Evolutionary conservation across 1,140 invertebrate genomes (phyloP), one percentile per base, ranked within the genome.

Genomic region (Muscidifurax raptorellus): DNA sequence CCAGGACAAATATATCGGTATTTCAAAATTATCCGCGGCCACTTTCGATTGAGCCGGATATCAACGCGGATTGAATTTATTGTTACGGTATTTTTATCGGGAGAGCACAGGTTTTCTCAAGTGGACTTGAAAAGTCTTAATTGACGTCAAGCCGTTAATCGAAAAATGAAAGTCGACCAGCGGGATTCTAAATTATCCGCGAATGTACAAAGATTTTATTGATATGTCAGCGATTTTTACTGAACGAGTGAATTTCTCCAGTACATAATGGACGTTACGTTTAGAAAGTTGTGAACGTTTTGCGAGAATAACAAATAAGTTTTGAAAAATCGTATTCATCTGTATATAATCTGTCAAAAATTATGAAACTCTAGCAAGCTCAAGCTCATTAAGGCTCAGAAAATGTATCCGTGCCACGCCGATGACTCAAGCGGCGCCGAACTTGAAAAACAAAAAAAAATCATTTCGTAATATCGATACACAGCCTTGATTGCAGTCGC

Each of bases 391-490:
- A 59, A 59, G 22, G 6, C 52, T 0, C 13, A 40, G 40, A 80
- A 22, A 28, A 67, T 71, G 64, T 44, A 81, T 59, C n/a, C 52
- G 22, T 74, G 69, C 13, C 80, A 59, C 36, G 64, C 0, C 71
- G 28, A 75, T 75, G 71, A 75, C 30, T 64, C 30, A 66, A 64
- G 22, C 9, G 15, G 27, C 27, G 2, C n/a, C 10, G 32, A 30
- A 71, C 27, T 10, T 28, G 40, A 13, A n/a, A 18, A 69, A n/a
- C n/a, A n/a, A 47, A 80, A n/a, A 28, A 82, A 59, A 59, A 22
- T 59, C 18, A 25, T 82, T 64, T 64, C 59, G 52, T 66, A 82
- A 82, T 30, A 44, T 15, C 32, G 27, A 64, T 36, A 27, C 25
- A 22, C 25, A 40, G 66, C 59, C 81, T 83, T 69, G 44, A 52